A percentile compares a stretch with the other conserved stretches of the same genome.
Evolutionary conservation across 2,113 vertebrate genomes (phyloP).

Genomic region (Illadopsis cleaveri): DNA sequence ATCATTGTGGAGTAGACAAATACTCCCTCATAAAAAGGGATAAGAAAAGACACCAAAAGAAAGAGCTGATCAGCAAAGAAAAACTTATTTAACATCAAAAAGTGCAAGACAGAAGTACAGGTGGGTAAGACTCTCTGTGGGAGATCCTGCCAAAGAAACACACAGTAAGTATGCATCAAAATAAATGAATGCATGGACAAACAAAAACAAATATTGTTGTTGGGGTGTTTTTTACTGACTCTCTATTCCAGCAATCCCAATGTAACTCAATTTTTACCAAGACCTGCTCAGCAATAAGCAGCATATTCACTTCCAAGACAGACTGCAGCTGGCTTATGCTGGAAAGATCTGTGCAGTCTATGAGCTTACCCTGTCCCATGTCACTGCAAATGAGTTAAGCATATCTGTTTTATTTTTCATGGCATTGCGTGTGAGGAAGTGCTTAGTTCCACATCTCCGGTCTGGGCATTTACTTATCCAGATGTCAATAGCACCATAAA

Average conservation of each 20-base stretch:
- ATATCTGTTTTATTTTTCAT: background rate
- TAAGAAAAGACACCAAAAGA: background rate
- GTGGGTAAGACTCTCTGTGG: background rate
- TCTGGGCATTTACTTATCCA: background rate
- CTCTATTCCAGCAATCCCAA: background rate
- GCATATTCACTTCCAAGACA: background rate
- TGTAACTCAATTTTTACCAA: background rate
- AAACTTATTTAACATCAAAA: background rate
- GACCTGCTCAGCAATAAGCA: background rate
- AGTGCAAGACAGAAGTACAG: background rate
- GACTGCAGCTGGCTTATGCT: background rate
- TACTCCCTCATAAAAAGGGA: background rate
- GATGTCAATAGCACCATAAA: background rate
- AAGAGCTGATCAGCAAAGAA: background rate
- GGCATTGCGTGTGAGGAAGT: background rate
- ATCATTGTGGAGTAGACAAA: background rate
- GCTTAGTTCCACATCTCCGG: background rate
- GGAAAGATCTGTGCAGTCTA: background rate
- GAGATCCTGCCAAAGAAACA: background rate
- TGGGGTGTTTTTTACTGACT: background rate
- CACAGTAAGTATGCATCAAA: background rate
- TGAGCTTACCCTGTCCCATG: background rate
- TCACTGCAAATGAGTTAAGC: background rate
- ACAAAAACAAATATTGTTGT: background rate
- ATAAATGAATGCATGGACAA: background rate